These are phyloP conservation scores for Holocentrus rufus DNA, from an alignment of 2,797 vertebrate genomes.

Conservation along the genomic window DNA sequence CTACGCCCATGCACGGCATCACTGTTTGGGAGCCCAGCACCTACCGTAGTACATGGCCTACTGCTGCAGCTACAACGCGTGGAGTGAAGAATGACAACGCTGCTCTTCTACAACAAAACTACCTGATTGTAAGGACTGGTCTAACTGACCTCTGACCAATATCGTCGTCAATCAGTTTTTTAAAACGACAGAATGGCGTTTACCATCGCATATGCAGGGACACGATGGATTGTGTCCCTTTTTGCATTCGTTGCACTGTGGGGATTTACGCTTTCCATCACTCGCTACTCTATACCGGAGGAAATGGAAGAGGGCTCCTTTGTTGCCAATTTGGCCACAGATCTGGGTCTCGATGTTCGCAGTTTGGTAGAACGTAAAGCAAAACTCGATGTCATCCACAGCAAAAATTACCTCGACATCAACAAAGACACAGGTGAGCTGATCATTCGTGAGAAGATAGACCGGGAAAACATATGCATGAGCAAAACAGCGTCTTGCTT, in stretches of 20 bases:
- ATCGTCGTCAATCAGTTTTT: neutral
- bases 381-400: constrained; percentile 82
- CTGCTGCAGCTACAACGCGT: constrained; percentile 63
- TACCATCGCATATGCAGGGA: constrained; percentile 49
- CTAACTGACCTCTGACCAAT: neutral
- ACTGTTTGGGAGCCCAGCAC: constrained; percentile 43
- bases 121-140: constrained; percentile 52
- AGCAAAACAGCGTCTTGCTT: constrained; percentile 82
- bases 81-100: constrained; percentile 72
- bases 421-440: constrained; percentile 84
- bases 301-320: constrained; percentile 85
- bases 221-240: constrained; percentile 47
- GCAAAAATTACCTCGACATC: constrained; percentile 84
- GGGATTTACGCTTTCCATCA: constrained; percentile 74
- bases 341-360: constrained; percentile 81
- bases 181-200: constrained; percentile 45
- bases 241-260: constrained; percentile 74
- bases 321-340: constrained; percentile 84
- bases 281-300: constrained; percentile 86
- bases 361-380: constrained; percentile 78
- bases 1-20: constrained; percentile 67
- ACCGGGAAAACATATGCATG: constrained; percentile 82
- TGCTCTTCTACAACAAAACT: constrained; percentile 45
- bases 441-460: constrained; percentile 81
- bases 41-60: constrained; percentile 63